These are phyloP conservation scores for Xenops minutus DNA, from an alignment of 2,797 vertebrate species.

Conservation along the genomic window DNA sequence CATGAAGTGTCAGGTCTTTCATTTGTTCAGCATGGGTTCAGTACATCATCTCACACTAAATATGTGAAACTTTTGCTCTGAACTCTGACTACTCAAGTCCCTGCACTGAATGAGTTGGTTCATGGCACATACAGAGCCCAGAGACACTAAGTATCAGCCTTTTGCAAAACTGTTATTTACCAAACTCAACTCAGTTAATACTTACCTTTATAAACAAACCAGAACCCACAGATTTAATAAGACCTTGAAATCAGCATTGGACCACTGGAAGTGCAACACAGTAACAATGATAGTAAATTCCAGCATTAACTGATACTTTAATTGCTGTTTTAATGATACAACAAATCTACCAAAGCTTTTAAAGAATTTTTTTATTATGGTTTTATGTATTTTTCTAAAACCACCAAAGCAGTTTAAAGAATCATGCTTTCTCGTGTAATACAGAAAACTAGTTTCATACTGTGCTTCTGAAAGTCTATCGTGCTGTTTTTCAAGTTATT, in stretches of 20 bases:
- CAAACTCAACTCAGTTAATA: background rate
- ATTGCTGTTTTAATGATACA: constrained; percentile 69
- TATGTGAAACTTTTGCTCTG: background rate
- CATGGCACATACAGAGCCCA: background rate
- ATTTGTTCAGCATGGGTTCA: background rate
- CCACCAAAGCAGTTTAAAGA: constrained; percentile 71
- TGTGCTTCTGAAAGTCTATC: constrained; percentile 57
- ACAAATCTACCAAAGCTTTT: constrained; percentile 36
- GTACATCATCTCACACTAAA: background rate
- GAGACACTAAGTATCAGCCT: background rate
- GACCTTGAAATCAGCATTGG: background rate
- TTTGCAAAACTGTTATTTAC: background rate
- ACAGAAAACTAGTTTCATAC: constrained; percentile 62
- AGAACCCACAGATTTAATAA: background rate
- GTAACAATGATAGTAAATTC: constrained; percentile 30
- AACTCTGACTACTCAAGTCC: background rate
- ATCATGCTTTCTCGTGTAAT: constrained; percentile 64
- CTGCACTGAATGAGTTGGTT: background rate
- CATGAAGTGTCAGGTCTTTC: background rate
- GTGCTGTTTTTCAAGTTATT: constrained; percentile 61
- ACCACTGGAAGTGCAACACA: constrained; percentile 7
- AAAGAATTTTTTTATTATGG: constrained; percentile 65
- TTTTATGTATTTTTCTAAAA: constrained; percentile 72
- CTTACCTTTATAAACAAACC: constrained; percentile 28
- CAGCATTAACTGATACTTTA: constrained; percentile 46